A percentile compares a stretch with the other conserved stretches of the same genome.
Conservation (phyloP, 2,113 vertebrate species). For the Motacilla tschutschensis region DNA sequence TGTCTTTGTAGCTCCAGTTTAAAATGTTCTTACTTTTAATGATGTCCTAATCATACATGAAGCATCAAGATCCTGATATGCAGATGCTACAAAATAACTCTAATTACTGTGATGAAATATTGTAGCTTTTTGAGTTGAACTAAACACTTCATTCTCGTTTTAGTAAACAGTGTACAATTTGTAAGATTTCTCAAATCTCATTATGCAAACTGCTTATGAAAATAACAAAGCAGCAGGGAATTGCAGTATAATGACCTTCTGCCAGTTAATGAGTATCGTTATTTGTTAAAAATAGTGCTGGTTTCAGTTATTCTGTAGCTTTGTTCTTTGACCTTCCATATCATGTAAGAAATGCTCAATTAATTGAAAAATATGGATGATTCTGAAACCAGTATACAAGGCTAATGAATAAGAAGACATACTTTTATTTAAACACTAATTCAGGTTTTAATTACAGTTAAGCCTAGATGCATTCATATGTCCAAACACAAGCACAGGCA, state of each 20-base stretch:
- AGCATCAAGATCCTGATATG: neutral
- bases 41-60: neutral
- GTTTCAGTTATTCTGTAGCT: neutral
- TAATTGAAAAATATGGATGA: neutral
- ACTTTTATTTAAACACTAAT: neutral
- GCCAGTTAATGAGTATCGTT: neutral
- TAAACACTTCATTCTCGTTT: neutral
- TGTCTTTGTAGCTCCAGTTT: neutral
- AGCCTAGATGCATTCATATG: neutral
- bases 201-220: constrained; percentile 9
- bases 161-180: neutral
- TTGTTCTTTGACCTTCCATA: neutral
- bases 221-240: constrained; percentile 11
- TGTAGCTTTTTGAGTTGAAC: neutral
- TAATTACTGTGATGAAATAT: neutral
- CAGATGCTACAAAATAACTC: neutral
- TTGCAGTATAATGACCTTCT: constrained; percentile 3
- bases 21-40: neutral
- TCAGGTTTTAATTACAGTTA: neutral
- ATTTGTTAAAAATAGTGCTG: neutral
- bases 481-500: neutral
- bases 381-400: neutral
- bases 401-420: neutral
- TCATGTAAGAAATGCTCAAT: neutral
- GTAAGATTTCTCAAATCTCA: constrained; percentile 5